Conservation (phyloP, 2,113 vertebrate genomes). For the Tor tambroides region DNA sequence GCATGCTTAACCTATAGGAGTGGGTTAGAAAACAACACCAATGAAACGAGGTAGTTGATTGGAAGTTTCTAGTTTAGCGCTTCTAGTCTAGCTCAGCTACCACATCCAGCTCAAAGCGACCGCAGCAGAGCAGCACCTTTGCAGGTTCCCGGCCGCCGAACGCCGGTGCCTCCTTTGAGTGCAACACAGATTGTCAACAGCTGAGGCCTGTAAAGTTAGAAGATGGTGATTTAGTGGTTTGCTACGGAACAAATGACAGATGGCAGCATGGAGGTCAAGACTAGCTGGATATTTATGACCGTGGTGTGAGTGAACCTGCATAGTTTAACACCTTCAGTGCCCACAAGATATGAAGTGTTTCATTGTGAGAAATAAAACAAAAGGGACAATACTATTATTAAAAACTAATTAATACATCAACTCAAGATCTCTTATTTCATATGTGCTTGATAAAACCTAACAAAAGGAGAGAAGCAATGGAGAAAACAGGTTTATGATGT, state of each 20-base stretch:
- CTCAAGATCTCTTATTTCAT: not conserved
- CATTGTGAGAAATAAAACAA: not conserved
- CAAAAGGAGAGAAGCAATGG: not conserved
- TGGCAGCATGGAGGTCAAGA: slow-evolving; percentile 50
- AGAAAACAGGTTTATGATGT: not conserved
- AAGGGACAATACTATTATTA: not conserved
- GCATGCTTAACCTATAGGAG: slow-evolving; percentile 17
- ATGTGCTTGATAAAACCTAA: not conserved
- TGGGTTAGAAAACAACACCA: slow-evolving; percentile 8
- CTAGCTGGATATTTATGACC: slow-evolving; percentile 36
- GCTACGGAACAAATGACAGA: slow-evolving; percentile 18
- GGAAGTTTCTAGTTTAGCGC: not conserved
- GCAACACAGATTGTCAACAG: slow-evolving; percentile 60
- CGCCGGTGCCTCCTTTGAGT: not conserved
- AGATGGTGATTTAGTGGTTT: slow-evolving; percentile 18
- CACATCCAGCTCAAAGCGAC: not conserved
- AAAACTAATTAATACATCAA: slow-evolving; percentile 17
- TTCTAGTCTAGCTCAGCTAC: slow-evolving; percentile 14
- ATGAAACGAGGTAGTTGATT: slow-evolving; percentile 51
- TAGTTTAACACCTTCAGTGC: slow-evolving; percentile 44
- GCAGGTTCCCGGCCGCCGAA: not conserved
- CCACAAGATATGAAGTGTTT: slow-evolving; percentile 22
- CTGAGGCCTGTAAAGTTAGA: slow-evolving; percentile 48
- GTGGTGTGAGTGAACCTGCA: slow-evolving; percentile 32
- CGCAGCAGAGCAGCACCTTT: not conserved